Conservation (phyloP, 1,140 invertebrate genomes). For the Pteromalus puparum region DNA sequence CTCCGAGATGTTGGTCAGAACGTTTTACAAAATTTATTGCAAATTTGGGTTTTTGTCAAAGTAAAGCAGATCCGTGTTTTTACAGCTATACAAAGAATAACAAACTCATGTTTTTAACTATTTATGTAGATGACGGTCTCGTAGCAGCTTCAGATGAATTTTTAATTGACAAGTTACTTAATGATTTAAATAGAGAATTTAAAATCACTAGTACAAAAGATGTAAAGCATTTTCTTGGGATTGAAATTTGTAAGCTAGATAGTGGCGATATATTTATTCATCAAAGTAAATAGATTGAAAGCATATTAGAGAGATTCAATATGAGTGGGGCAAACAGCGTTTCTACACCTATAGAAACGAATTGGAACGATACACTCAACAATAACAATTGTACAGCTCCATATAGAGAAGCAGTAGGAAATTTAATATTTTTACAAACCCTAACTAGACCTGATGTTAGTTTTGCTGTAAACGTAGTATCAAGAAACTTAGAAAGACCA, state of each 20-base stretch:
- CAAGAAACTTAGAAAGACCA: slow-evolving; percentile 19
- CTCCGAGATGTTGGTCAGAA: slow-evolving; percentile 55
- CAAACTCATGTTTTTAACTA: background rate
- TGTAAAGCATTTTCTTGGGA: background rate
- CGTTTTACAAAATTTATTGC: slow-evolving; percentile 31
- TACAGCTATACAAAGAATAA: slow-evolving; percentile 23
- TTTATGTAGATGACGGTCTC: slow-evolving; percentile 53
- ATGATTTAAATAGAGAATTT: background rate
- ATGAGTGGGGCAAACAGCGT: slow-evolving; percentile 30
- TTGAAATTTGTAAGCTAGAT: no score
- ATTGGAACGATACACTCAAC: background rate
- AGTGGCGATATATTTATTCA: no score
- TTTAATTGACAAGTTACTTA: slow-evolving; percentile 19
- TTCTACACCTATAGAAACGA: slow-evolving; percentile 3
- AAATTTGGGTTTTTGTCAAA: slow-evolving; percentile 28
- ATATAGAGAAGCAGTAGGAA: slow-evolving; percentile 60
- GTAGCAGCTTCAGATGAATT: slow-evolving; percentile 35
- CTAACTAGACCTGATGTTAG: slow-evolving; percentile 64
- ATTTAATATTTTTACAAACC: slow-evolving; percentile 62
- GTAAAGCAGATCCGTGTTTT: slow-evolving; percentile 35
- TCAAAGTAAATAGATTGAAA: slow-evolving; percentile 48
- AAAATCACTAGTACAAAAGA: background rate
- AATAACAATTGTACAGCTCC: background rate
- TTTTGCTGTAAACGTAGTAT: no score
- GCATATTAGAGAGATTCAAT: slow-evolving; percentile 32